Evolutionary conservation across 2,888 invertebrate genomes (phyloP), one percentile per base, ranked within the genome.

Genomic region (Andrena chrysosceles): DNA sequence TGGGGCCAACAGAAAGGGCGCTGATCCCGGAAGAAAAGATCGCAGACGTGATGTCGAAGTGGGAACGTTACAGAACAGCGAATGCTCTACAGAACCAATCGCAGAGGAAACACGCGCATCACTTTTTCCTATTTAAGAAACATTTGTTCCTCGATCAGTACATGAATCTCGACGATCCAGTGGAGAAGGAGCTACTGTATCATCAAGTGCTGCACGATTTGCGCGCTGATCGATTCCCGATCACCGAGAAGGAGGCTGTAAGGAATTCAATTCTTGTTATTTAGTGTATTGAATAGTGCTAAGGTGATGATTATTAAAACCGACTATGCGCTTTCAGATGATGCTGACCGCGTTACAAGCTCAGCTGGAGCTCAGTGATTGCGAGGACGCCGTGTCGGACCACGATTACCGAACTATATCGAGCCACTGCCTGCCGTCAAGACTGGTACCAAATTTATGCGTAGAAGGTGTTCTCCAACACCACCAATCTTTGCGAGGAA

Each of bases 281-380:
- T 56, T 20, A 3, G 48, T 33, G 2, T 20, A 26, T 2, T 16
- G 0, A 8, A 23, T 20, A 56, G 2, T 31, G 20, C 7, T 23
- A 6, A 23, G 35, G 26, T 23, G 52, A 7, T 33, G 5, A 52
- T 2, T 29, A 20, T 20, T 6, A 67, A 35, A 8, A 62, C 16
- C 1, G 0, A 16, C 0, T 16, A 0, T 16, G 16, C 16, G n/a
- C 60, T 93, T 94, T 35, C 90, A 98, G 98, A 97, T 98, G 94
- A 98, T 98, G 97, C 94, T 99, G 77, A 98, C 98, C 66, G 98
- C 99, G 26, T 95, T 99, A 64, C 98, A 99, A 95, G 97, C 98
- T 59, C 99, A 99, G 94, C 95, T 98, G 48, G 99, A 99, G 93
- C 95, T 97, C 85, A 97, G 98, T 49, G 98, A 99, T 94, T 97